Base-by-base conservation (phyloP, 2,113 vertebrate species). In the Mesocricetus auratus region DNA sequence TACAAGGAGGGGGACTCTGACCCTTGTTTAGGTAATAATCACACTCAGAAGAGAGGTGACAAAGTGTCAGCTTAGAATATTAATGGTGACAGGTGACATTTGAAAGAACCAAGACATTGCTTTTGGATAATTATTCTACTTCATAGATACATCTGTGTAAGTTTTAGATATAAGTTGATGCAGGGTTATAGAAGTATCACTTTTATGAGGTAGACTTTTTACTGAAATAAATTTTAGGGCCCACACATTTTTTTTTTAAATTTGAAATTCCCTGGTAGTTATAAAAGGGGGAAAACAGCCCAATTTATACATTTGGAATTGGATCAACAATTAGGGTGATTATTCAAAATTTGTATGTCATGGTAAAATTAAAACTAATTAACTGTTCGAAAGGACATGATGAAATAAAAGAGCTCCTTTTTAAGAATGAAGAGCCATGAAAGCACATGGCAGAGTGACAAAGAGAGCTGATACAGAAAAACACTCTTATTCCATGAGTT, bases 351-450 rank as follows among this genome's bases (percentile, higher is more conserved):
- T 86, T 96, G 39, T 93, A 86, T 87, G 97, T 91, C 75, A 93
- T 96, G 94, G 42, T 97, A 95, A 96, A 89, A 86, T 86, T 88
- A 92, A 82, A 92, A 89, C 68, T 86, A 92, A 82, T 95, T 97
- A 94, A 90, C 64, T 82, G 36, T 83, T 95, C 92, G 91, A 85
- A 78, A 82, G 90, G 85, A 81, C 75, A 79, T 86, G 85, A 58
- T 83, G 45, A 50, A 82, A 95, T 93, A 58, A 77, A 92, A 89
- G 93, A 88, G 17, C 79, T 36, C 60, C 26, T 36, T 96, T 91
- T 87, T 39, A 90, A 88, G 79, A 95, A 58, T 62, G 58, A 29
- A 94, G 94, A 96, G 3, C 29, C 45, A 62, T 92, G 78, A 91
- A 92, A 94, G 45, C 47, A 94, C 90, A 96, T 66, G 64, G 50